Base-by-base conservation (phyloP, 2,797 vertebrate genomes). In the Hippocampus kuda region DNA sequence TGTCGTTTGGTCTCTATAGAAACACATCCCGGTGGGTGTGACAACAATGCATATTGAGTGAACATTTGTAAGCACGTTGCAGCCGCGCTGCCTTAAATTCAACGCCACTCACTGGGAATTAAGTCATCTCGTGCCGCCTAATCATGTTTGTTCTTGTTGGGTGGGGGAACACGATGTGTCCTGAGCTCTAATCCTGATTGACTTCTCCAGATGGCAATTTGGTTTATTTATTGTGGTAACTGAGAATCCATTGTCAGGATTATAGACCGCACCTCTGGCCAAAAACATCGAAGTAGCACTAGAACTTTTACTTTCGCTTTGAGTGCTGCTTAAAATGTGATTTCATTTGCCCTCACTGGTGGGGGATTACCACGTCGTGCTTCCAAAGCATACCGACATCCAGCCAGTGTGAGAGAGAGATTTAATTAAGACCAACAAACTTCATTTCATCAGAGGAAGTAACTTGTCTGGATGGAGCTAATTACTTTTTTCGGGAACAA, bases 271-370 rank as follows among this genome's bases (percentile, higher is more conserved):
- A 77, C 87, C 84, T 61, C 53, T 74, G 70, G 9, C 81, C 81
- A 85, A 84, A 59, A 88, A 85, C 72, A 86, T 83, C 71, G 76
- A 74, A 83, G 83, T 73, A 68, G 71, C 76, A 80, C 42, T 68
- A 74, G 71, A 81, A 73, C 76, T 78, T 12, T 61, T 49, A 18
- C 62, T 48, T 74, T 79, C 64, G 73, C 79, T 82, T 70, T 44
- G 67, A 81, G 65, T 78, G 46, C 46, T 75, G 49, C 68, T 76
- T 80, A 77, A 61, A 75, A 76, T 60, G 13, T 67, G 70, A 30
- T 5, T 3, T 16, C 46, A 15, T 63, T 48, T 48, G 34, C 4
- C 26, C 69, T 73, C 44, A 65, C 51, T 78, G 77, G 71, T 77
- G n/a, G 49, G 76, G 26, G 24, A 73, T 74, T 71, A 72, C 77